Conservation (phyloP, 2,888 invertebrate genomes). For the Phaedon cochleariae region DNA sequence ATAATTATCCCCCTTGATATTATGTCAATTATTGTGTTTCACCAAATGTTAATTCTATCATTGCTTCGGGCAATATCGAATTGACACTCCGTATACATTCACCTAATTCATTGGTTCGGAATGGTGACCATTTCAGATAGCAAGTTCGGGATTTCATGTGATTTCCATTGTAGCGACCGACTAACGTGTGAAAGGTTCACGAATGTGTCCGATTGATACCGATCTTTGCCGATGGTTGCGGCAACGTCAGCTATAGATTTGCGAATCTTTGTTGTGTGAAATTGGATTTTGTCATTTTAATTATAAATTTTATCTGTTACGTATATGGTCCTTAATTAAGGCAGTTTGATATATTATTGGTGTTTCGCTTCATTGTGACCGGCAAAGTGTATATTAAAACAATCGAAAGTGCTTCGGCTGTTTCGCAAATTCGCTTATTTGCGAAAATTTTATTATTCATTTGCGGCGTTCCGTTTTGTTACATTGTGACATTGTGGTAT, state of each 20-base stretch:
- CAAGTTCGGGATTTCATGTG: not conserved
- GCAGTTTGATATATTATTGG: constrained; percentile 39
- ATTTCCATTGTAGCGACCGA: not conserved
- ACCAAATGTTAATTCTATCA: too few species aligned
- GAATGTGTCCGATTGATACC: not conserved
- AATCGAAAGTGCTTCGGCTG: constrained; percentile 19
- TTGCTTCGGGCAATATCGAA: too few species aligned
- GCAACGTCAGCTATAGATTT: constrained; percentile 52
- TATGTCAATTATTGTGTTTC: too few species aligned
- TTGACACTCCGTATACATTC: too few species aligned
- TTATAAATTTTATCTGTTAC: constrained; percentile 59
- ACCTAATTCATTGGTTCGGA: too few species aligned
- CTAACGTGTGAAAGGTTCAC: constrained; percentile 1
- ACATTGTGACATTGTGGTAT: not conserved
- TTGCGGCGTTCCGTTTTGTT: not conserved
- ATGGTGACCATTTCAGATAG: too few species aligned
- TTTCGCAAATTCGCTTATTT: constrained; percentile 22
- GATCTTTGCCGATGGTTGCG: not conserved
- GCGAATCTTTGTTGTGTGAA: constrained; percentile 60
- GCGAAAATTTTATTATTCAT: not conserved
- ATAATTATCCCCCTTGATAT: too few species aligned
- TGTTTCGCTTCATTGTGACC: constrained; percentile 25
- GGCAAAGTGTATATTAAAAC: constrained; percentile 12
- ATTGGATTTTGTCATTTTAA: constrained; percentile 62
- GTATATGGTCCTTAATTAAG: constrained; percentile 59